These are phyloP conservation scores for Columba janthina DNA, from an alignment of 2,113 vertebrate genomes.

Conservation along the genomic window DNA sequence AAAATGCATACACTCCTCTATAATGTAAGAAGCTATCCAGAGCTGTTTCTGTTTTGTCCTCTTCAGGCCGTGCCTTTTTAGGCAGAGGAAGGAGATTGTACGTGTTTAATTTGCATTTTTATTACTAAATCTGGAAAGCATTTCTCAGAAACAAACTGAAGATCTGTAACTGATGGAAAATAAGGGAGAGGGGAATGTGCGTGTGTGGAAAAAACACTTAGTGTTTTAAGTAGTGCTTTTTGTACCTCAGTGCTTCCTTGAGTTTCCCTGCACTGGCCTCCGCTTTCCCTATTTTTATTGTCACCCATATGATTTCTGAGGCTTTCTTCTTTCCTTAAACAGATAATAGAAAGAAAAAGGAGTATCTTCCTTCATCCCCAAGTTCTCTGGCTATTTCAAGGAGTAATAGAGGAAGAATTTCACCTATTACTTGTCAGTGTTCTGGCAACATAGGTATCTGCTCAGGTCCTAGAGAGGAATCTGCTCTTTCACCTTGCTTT, in stretches of 20 bases:
- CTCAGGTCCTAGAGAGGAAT: neutral
- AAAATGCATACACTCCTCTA: neutral
- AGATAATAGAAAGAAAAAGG: neutral
- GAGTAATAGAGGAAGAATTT: neutral
- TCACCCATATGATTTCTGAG: neutral
- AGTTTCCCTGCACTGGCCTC: neutral
- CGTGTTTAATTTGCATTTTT: no score
- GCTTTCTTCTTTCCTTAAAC: neutral
- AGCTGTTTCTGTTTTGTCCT: neutral
- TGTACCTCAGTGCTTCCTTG: neutral
- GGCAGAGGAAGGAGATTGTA: neutral
- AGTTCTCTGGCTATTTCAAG: neutral
- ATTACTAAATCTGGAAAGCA: neutral
- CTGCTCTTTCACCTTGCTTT: neutral
- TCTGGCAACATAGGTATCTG: neutral
- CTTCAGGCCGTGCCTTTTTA: neutral
- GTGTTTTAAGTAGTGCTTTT: neutral
- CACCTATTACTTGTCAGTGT: neutral
- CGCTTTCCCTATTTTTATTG: accelerated
- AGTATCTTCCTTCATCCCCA: neutral
- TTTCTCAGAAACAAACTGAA: neutral
- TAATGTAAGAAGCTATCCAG: neutral
- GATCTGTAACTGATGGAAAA: neutral
- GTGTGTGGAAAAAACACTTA: neutral
- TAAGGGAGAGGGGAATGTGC: neutral